phyloP scores from a whole-genome alignment of 1,140 invertebrate species.

The Heliconius melpomene region DNA sequence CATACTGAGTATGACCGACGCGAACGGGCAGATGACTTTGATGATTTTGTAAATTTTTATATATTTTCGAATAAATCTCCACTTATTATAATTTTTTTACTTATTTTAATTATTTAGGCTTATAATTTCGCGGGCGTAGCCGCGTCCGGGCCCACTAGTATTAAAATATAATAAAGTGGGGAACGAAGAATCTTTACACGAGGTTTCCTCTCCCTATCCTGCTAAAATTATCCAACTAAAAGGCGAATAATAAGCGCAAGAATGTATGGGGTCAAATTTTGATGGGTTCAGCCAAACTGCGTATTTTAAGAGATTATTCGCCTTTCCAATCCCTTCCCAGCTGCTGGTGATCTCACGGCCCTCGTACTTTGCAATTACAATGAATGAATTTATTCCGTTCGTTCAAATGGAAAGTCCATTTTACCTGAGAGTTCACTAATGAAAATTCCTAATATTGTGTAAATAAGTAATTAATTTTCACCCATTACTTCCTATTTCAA shows the following conservation, averaged over 20 bases:
- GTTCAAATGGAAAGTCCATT: constrained; percentile 9
- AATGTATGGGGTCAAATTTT: background rate
- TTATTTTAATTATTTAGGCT: too few relatives aligned
- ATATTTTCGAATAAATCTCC: too few relatives aligned
- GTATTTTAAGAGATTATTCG: constrained; percentile 45
- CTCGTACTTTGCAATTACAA: constrained; percentile 41
- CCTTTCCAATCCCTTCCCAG: constrained; percentile 45
- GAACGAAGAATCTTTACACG: too few relatives aligned
- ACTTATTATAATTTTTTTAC: too few relatives aligned
- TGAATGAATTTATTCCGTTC: constrained; percentile 24
- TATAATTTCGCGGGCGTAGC: too few relatives aligned
- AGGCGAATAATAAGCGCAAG: background rate
- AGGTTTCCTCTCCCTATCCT: too few relatives aligned
- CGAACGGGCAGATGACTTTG: too few relatives aligned
- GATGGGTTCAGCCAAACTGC: background rate
- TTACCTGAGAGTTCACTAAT: constrained; percentile 12
- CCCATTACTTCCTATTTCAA: background rate
- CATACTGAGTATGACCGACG: too few relatives aligned
- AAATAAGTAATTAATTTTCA: background rate
- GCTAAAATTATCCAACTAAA: too few relatives aligned
- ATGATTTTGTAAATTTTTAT: too few relatives aligned
- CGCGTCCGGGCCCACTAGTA: too few relatives aligned
- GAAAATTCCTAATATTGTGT: background rate
- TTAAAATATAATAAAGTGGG: too few relatives aligned
- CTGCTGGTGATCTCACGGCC: constrained; percentile 37